Evolutionary conservation across 1,140 invertebrate genomes (phyloP).

Genomic region (Halotydeus destructor): DNA sequence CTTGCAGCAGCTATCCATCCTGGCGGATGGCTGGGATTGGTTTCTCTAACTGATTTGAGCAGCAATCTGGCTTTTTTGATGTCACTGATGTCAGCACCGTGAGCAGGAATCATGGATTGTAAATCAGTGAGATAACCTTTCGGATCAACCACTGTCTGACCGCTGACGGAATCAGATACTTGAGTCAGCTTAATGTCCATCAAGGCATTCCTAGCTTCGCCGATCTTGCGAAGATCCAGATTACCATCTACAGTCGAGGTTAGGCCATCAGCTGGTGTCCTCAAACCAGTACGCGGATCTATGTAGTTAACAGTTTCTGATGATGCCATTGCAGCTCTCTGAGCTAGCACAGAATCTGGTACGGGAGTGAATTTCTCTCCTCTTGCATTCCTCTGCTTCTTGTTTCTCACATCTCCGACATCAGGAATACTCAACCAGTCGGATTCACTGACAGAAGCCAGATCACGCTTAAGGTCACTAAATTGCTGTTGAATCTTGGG

Average conservation of each 20-base stretch:
- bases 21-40: constrained; percentile 95
- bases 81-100: constrained; percentile 90
- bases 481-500: constrained; percentile 99
- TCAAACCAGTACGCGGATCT: constrained; percentile 36
- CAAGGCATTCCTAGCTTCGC: constrained; percentile 93
- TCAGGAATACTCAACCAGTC: constrained; percentile 96
- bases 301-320: constrained; percentile 56
- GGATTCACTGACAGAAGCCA: constrained; percentile 57
- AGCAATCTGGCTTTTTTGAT: constrained; percentile 94
- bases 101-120: constrained; percentile 94
- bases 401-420: constrained; percentile 94
- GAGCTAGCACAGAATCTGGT: constrained; percentile 83
- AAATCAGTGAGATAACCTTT: constrained; percentile 97
- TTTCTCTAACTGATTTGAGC: constrained; percentile 90
- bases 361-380: constrained; percentile 91
- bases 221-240: constrained; percentile 93
- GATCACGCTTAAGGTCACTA: constrained; percentile 82
- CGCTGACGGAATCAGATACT: constrained; percentile 92
- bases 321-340: constrained; percentile 44
- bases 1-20: constrained; percentile 99
- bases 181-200: constrained; percentile 98
- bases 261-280: constrained; percentile 15
- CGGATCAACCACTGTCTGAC: constrained; percentile 97
- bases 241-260: constrained; percentile 38
- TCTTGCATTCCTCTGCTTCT: constrained; percentile 81